Base-by-base conservation (phyloP, 1,140 invertebrate genomes). In the Magallana gigas region DNA sequence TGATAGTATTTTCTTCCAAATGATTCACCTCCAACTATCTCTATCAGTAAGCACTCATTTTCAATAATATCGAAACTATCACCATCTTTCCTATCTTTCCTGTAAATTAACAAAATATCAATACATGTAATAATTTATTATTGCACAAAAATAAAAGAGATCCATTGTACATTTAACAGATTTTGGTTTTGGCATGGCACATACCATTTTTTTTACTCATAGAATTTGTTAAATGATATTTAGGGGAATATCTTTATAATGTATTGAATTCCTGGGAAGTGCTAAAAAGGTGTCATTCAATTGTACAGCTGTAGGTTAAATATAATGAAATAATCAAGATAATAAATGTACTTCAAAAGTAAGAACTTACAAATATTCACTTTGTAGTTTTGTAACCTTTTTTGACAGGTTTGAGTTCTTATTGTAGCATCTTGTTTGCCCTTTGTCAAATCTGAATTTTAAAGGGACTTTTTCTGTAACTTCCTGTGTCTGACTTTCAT, bases 391-490 rank as follows among this genome's bases (percentile, higher is more conserved):
- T 29, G 18, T 76, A 76, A 76, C 23, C 29, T 76, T 76, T 12
- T 18, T 12, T 76, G 36, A 29, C 1, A 76, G 36, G 36, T 76
- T 12, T 76, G 68, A 29, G 68, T 76, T 23, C 68, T 29, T 76
- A 12, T 76, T 76, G 68, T 76, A 76, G 68, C 68, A 76, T 76
- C 68, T 76, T 76, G 68, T 23, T 11, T 71, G 64, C 29, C 64
- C 64, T 71, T 18, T 29, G 23, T 71, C 29, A 2, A 71, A 71
- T 71, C 29, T 18, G 29, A n/a, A 71, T 18, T 23, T 18, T 23
- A 71, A 29, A 8, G 64, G 8, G 8, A 23, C 18, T 23, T 29
- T 7, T 71, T 71, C 64, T 8, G 64, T 6, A 11, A 8, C 23
- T 18, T n/a, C 8, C 1, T 71, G 18, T 18, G 2, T 23, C 11